Evolutionary conservation across 2,888 invertebrate species (phyloP).

Genomic region (Tenodera sinensis): DNA sequence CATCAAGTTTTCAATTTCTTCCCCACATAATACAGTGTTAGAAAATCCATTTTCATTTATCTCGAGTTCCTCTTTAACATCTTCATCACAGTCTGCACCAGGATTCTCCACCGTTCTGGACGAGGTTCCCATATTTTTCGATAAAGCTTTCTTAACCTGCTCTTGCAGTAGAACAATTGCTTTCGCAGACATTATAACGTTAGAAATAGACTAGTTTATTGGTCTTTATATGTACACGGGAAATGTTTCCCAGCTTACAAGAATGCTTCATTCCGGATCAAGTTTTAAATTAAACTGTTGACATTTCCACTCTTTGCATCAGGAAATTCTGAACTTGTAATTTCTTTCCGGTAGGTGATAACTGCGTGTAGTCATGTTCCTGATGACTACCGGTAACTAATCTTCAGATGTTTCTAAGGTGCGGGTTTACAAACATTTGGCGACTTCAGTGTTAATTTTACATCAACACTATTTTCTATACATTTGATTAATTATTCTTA

Average conservation of each 20-base stretch:
- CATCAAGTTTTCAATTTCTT: constrained; percentile 10
- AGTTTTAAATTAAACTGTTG: neutral
- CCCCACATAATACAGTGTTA: neutral
- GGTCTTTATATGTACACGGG: neutral
- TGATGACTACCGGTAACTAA: no score
- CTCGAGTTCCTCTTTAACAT: constrained; percentile 2
- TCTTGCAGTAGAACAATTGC: neutral
- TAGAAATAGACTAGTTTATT: neutral
- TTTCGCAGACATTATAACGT: neutral
- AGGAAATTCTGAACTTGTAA: neutral
- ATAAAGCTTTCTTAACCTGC: neutral
- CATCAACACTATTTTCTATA: neutral
- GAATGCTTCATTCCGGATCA: neutral
- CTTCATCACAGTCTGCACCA: neutral
- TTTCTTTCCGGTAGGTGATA: neutral
- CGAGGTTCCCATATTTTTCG: neutral
- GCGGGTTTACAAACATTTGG: neutral
- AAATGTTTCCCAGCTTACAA: neutral
- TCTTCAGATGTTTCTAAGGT: neutral
- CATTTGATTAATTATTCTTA: no score
- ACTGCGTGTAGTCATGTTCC: neutral
- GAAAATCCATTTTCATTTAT: constrained; percentile 3
- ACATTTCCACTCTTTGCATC: neutral
- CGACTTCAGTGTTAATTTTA: neutral
- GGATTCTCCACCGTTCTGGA: neutral